Conservation (phyloP, 1,140 invertebrate species). For the Drosophila trapezifrons region DNA sequence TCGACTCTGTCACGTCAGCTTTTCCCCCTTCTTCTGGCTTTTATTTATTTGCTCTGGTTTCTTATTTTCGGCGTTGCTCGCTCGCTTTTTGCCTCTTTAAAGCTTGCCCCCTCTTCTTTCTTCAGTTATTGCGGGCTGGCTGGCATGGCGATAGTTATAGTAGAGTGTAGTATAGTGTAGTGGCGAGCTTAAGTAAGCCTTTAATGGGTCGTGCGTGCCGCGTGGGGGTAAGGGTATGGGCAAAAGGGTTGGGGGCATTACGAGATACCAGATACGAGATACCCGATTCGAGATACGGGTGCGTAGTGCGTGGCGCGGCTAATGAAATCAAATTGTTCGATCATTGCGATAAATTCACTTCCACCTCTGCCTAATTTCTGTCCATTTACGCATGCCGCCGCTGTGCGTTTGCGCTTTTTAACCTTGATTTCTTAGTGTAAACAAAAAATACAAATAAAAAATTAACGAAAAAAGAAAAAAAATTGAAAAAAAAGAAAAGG, state of each 20-base stretch:
- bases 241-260: background rate
- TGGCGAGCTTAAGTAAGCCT: constrained; percentile 42
- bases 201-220: constrained; percentile 43
- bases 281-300: constrained; percentile 2
- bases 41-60: constrained; percentile 56
- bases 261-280: constrained; percentile 7
- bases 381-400: constrained; percentile 65
- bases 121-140: constrained; percentile 1
- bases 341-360: constrained; percentile 77
- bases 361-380: constrained; percentile 65
- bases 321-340: constrained; percentile 69
- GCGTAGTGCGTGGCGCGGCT: constrained; percentile 16
- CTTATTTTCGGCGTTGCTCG: constrained; percentile 42
- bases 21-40: constrained; percentile 9
- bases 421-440: constrained; percentile 79
- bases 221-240: background rate
- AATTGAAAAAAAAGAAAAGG: constrained; percentile 26
- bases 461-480: constrained; percentile 25
- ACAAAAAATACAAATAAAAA: constrained; percentile 58
- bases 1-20: constrained; percentile 36
- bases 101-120: constrained; percentile 17
- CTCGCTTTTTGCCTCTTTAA: constrained; percentile 30
- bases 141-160: background rate
- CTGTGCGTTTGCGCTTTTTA: constrained; percentile 69
- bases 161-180: constrained; percentile 6